Evolutionary conservation across 2,113 vertebrate genomes (phyloP).

Genomic region (Thamnaconus septentrionalis): DNA sequence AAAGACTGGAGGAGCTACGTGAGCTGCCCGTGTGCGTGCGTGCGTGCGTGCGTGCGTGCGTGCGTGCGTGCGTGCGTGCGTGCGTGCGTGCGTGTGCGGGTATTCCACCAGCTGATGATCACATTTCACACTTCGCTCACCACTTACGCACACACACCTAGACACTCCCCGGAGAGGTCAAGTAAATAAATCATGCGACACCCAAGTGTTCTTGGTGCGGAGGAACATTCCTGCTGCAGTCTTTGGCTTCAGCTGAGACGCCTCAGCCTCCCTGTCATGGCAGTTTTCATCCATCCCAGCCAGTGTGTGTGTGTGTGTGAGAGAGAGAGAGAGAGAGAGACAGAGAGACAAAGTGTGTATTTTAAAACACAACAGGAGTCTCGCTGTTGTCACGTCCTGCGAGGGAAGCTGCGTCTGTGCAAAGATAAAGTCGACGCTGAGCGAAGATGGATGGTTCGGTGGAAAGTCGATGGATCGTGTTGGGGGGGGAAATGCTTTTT

Average conservation of each 20-base stretch:
- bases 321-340: neutral
- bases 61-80: too few relatives aligned
- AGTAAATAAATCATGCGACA: constrained; percentile 37
- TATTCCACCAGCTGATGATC: constrained; percentile 20
- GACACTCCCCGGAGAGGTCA: neutral
- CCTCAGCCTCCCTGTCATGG: neutral
- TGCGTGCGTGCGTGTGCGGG: too few relatives aligned
- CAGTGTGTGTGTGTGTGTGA: neutral
- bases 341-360: neutral
- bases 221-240: constrained; percentile 2
- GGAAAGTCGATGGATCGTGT: too few relatives aligned
- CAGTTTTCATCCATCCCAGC: neutral
- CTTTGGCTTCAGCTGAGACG: neutral
- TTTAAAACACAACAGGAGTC: constrained; percentile 3
- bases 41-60: too few relatives aligned
- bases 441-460: too few relatives aligned
- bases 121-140: constrained; percentile 43
- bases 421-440: too few relatives aligned
- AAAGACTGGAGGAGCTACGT: constrained; percentile 3
- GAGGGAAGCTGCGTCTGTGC: too few relatives aligned
- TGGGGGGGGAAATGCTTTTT: too few relatives aligned
- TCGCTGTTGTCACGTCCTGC: too few relatives aligned
- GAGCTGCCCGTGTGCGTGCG: neutral
- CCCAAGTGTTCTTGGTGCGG: neutral
- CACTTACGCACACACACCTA: neutral